phyloP scores from a whole-genome alignment of 2,888 invertebrate species.

The Dromius quadrimaculatus region DNA sequence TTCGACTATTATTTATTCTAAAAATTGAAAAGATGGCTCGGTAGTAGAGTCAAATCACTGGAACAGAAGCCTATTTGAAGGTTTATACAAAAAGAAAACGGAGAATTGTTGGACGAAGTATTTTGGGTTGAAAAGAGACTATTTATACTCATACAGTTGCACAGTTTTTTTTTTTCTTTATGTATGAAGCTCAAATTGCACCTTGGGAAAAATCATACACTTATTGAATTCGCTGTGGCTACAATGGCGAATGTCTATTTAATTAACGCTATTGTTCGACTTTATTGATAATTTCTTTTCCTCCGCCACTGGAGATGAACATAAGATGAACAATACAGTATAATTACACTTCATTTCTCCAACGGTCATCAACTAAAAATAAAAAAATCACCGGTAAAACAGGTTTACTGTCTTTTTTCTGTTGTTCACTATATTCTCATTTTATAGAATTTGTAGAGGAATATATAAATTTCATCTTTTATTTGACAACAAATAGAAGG shows the following conservation, averaged over 20 bases:
- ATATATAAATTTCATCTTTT: constrained; percentile 47
- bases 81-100: too few relatives aligned
- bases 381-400: constrained; percentile 33
- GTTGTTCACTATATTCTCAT: constrained; percentile 22
- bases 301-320: constrained; percentile 23
- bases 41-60: too few relatives aligned
- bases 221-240: background rate
- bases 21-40: too few relatives aligned
- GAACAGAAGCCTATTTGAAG: too few relatives aligned
- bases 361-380: constrained; percentile 37
- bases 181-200: too few relatives aligned
- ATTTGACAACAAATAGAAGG: constrained; percentile 47
- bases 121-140: too few relatives aligned
- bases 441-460: constrained; percentile 42
- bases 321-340: constrained; percentile 38
- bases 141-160: too few relatives aligned
- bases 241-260: constrained; percentile 5
- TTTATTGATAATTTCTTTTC: background rate
- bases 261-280: constrained; percentile 21
- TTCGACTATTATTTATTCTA: too few relatives aligned
- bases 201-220: too few relatives aligned
- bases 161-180: too few relatives aligned
- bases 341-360: constrained; percentile 41
- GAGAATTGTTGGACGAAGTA: too few relatives aligned
- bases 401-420: constrained; percentile 37